phyloP scores from a whole-genome alignment of 2,113 vertebrate species.

The Rhipidura dahli region DNA sequence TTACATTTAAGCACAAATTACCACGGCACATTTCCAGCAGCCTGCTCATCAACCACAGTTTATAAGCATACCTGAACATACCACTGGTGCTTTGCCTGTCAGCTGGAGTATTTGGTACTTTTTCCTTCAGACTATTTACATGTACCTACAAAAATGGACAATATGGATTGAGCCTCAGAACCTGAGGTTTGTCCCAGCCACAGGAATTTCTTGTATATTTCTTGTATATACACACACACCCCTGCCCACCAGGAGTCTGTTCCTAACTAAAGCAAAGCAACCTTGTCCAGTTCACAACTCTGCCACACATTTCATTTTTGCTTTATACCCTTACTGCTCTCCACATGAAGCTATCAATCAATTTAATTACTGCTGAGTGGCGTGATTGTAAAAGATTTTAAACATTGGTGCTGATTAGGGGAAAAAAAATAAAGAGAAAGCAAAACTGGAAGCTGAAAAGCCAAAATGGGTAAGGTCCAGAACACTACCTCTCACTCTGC shows the following conservation, averaged over 20 bases:
- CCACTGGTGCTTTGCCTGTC: neutral
- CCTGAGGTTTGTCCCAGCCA: neutral
- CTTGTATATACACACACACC: neutral
- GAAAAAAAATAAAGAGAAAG: neutral
- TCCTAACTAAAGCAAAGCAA: neutral
- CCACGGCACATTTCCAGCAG: neutral
- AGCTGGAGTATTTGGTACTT: neutral
- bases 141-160: neutral
- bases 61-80: neutral
- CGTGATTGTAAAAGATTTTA: neutral
- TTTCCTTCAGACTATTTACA: neutral
- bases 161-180: neutral
- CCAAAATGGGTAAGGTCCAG: neutral
- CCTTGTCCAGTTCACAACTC: neutral
- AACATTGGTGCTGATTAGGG: neutral
- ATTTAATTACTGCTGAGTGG: neutral
- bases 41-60: neutral
- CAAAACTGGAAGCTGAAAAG: neutral
- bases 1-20: neutral
- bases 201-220: neutral
- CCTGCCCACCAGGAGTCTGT: neutral
- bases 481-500: neutral
- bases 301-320: neutral
- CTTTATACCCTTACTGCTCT: neutral
- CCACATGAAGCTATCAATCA: neutral